Evolutionary conservation across 2,113 vertebrate species (phyloP), one percentile per base, ranked within the genome.

Genomic region (Piaya cayana): DNA sequence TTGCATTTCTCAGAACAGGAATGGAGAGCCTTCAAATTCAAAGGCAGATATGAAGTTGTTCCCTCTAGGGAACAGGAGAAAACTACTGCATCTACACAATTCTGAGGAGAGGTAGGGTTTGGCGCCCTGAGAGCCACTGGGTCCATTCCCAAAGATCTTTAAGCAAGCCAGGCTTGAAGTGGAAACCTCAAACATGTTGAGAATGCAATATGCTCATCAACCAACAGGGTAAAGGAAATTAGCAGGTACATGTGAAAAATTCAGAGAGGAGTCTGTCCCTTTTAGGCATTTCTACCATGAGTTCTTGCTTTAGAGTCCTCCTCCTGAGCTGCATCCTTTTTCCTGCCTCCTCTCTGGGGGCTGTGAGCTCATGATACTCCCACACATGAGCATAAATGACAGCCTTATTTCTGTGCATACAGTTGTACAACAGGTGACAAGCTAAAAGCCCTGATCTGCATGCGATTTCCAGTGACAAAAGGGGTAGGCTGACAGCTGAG

Each of bases 1-100:
- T 86, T 85, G 39, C 22, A 81, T 92, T 90, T 95, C 77, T 93
- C 84, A 84, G 90, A 95, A 80, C 12, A 79, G 80, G 59, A 94
- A 47, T 3, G 29, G 30, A 62, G 65, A 75, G 42, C 70, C 59
- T 80, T 75, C 67, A 58, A 64, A 82, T 43, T 55, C 82, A 81
- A 82, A 94, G 63, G 47, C 72, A 87, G n/a, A 29, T 63, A 56
- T n/a, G 63, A 82, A 80, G 30, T 14, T 52, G 7, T 49, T 75
- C 49, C 37, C 17, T 39, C 27, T 34, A 63, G 12, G 12, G 17
- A 78, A 78, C 13, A 59, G 29, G 11, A 74, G 65, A 76, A 77
- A 16, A 52, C 29, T 59, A 30, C 71, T 42, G 11, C 5, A 18
- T 34, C 63, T 4, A 55, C 19, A 29, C 1, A 3, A 43, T 92